These are phyloP conservation scores for Tachysurus vachellii DNA, from an alignment of 2,113 vertebrate species.

Conservation along the genomic window DNA sequence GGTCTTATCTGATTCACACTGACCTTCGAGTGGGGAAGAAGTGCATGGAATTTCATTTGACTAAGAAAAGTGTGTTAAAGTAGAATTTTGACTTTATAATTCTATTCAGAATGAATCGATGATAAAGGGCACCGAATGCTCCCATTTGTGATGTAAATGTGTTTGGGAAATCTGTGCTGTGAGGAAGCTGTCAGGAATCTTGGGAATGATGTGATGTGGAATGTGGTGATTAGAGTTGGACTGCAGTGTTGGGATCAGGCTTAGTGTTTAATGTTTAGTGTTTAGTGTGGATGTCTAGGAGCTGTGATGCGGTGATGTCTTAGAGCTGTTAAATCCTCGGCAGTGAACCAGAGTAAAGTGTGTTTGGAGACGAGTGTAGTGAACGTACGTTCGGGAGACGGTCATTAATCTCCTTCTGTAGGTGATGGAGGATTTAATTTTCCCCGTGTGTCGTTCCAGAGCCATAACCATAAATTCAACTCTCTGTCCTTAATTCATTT, in stretches of 20 bases:
- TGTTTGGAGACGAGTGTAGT: background rate
- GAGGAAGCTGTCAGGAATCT: background rate
- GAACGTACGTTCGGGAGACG: background rate
- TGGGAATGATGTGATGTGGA: background rate
- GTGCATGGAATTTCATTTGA: background rate
- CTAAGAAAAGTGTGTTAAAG: background rate
- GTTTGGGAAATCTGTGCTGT: background rate
- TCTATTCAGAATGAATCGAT: background rate
- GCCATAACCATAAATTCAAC: constrained; percentile 22
- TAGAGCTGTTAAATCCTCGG: background rate
- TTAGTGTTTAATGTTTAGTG: background rate
- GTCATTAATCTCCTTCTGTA: constrained; percentile 27
- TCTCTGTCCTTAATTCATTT: constrained; percentile 14
- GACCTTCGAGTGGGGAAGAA: background rate
- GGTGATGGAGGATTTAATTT: constrained; percentile 32
- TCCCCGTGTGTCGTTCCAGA: constrained; percentile 20
- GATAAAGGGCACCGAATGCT: background rate
- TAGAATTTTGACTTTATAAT: background rate
- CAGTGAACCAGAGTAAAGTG: background rate
- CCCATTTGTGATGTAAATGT: background rate
- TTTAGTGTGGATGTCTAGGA: no score
- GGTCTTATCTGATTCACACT: background rate
- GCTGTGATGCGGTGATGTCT: background rate
- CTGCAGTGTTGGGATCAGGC: background rate
- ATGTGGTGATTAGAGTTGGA: background rate